Evolutionary conservation across 23 tunicate species (phyloP), one percentile per base, ranked within the genome.

Genomic region (Halocynthia roretzi): DNA sequence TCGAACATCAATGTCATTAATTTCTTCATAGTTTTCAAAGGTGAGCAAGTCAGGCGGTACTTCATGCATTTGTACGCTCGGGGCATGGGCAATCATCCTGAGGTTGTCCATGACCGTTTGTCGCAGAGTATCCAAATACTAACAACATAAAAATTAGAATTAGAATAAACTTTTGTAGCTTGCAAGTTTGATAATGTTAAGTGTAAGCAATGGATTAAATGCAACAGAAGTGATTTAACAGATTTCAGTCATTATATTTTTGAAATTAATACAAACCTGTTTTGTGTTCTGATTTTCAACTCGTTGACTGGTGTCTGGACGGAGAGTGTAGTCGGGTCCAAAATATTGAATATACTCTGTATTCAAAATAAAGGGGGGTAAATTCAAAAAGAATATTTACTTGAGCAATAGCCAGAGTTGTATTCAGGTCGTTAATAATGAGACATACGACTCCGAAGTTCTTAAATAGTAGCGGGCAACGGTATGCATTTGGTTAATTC

Each of bases 41-140:
- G 96, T 84, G 0, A 90, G 67, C 56, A 89, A 78, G 71, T 96
- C 99, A n/a, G 96, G 99, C 2, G 99, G 99, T 40, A 96, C 99
- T 58, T 96, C 99, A 56, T 89, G 96, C 93, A 96, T 89, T 83
- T 96, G 99, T 19, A 96, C 99, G 80, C 96, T 90, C 15, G 99
- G 99, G 12, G 99, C 93, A 65, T 90, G 96, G 65, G 82, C 83
- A 15, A 96, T 75, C 76, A 76, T 81, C 57, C 76, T 81, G 71
- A 96, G 70, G 62, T 89, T 96, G 10, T 96, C 96, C 74, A 96
- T 52, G 50, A 67, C 76, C 77, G 93, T 85, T 62, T 71, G 77
- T 68, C 79, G 77, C 68, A 96, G 80, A 54, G 76, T 84, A 40
- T 96, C 99, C 44, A 89, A 56, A 61, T 86, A 96, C 72, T 76